Conservation (phyloP, 2,888 invertebrate genomes). For the Gastrophysa polygoni region DNA sequence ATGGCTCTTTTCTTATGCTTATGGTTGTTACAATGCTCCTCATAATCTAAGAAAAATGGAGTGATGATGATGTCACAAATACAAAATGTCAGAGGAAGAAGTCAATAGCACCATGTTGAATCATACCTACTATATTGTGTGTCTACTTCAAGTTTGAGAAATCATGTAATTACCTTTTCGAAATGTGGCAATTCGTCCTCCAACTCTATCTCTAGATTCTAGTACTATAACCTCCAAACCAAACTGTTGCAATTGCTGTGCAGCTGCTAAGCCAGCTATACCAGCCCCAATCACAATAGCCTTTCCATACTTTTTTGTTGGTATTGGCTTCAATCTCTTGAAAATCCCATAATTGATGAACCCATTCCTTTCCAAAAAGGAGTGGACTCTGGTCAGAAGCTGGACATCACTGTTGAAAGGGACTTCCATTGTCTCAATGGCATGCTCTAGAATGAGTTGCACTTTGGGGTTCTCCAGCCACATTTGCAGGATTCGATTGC, state of each 20-base stretch:
- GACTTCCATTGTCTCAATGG: conserved; percentile 80
- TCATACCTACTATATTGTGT: too few relatives aligned
- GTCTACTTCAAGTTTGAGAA: too few relatives aligned
- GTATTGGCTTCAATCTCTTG: conserved; percentile 78
- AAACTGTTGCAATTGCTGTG: conserved; percentile 92
- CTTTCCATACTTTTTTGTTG: conserved; percentile 70
- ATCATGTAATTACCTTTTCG: conserved; percentile 89
- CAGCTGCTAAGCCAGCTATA: conserved; percentile 93
- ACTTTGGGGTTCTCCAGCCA: conserved; percentile 96
- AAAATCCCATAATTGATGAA: conserved; percentile 98
- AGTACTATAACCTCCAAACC: conserved; percentile 93
- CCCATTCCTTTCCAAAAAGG: conserved; percentile 93
- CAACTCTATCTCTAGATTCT: conserved; percentile 90
- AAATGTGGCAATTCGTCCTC: conserved; percentile 96
- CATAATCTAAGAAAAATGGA: too few relatives aligned
- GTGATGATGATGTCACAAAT: too few relatives aligned
- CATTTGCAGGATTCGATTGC: conserved; percentile 88
- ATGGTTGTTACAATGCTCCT: too few relatives aligned
- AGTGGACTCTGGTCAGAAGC: conserved; percentile 83
- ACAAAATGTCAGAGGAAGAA: too few relatives aligned
- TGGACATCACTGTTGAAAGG: conserved; percentile 93
- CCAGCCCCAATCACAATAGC: conserved; percentile 74
- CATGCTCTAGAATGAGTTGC: conserved; percentile 83
- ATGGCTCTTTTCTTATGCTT: too few relatives aligned
- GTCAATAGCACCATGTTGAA: too few relatives aligned